These are phyloP conservation scores for Blastomussa wellsi DNA, from an alignment of 92 coral and sea anemone species.

Conservation along the genomic window DNA sequence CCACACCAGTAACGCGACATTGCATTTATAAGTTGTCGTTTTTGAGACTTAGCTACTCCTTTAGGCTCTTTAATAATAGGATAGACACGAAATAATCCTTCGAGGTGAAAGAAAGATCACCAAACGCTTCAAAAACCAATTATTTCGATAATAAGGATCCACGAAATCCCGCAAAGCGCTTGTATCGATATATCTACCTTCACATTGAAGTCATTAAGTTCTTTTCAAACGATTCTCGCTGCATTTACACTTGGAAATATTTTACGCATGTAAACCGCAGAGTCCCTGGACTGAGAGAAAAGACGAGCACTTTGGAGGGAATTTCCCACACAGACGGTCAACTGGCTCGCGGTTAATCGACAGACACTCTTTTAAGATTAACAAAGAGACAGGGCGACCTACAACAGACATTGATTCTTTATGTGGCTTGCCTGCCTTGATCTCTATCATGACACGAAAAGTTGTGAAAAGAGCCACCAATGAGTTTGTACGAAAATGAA, in stretches of 20 bases:
- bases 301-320: not conserved
- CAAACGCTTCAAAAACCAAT: conserved; percentile 45
- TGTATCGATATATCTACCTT: not conserved
- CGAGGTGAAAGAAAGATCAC: conserved; percentile 34
- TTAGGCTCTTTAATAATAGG: conserved; percentile 42
- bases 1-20: conserved; percentile 13
- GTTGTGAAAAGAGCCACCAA: not conserved
- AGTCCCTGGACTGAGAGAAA: not conserved
- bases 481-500: not conserved
- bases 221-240: not conserved
- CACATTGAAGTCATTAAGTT: not conserved
- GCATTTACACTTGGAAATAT: conserved; percentile 5
- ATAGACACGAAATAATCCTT: conserved; percentile 38
- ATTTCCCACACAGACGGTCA: conserved; percentile 33
- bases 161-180: conserved; percentile 39
- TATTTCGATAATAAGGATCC: conserved; percentile 34
- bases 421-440: not conserved
- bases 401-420: not conserved
- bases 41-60: conserved; percentile 18
- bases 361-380: conserved; percentile 34
- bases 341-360: conserved; percentile 11
- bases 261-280: conserved; percentile 11
- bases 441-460: conserved; percentile 2
- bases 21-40: conserved; percentile 30
- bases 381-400: conserved; percentile 6